Evolutionary conservation across 1,140 invertebrate species (phyloP), one percentile per base, ranked within the genome.

Genomic region (Conus ventricosus): DNA sequence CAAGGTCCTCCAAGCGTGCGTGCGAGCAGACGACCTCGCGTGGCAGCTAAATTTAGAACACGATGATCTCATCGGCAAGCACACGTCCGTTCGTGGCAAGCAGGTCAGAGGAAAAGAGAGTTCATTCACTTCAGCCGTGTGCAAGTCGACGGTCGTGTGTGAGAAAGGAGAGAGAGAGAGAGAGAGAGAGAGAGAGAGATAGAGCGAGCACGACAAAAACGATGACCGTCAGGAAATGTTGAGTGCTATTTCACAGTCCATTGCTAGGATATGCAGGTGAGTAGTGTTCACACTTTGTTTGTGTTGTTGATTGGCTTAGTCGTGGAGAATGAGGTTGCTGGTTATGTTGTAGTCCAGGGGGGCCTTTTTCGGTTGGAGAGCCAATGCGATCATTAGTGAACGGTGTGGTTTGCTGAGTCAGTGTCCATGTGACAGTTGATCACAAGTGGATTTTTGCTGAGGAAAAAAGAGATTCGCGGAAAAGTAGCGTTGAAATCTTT

Each of bases 31-130:
- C 71, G n/a, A 20, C 39, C 63, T 87, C 85, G 39, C 85, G 75
- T 27, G 85, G 71, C 75, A 54, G 85, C 85, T 87, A 87, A 87
- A 87, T 87, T 87, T 87, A n/a, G 85, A 87, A 76, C 60, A 87
- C 85, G 85, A 71, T 87, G 85, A 87, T 87, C 85, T 87, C 85
- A 87, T 87, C 85, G 85, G 39, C 54, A 15, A 4, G 10, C 75
- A 27, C 53, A 27, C 5, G 5, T 10, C 27, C 20, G 67, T n/a
- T 13, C 15, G 67, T 13, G 60, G 84, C 39, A 39, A 39, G 39
- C 84, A 75, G 84, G 84, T 75, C 75, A 57, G 75, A 13, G n/a
- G 53, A 57, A 23, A 25, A 80, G 25, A 54, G 51, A 87, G 85
- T 87, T 87, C 85, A 87, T 87, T 87, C 85, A 87, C 75, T n/a